Conservation (phyloP, 2,113 vertebrate species). For the Aramus guarauna region DNA sequence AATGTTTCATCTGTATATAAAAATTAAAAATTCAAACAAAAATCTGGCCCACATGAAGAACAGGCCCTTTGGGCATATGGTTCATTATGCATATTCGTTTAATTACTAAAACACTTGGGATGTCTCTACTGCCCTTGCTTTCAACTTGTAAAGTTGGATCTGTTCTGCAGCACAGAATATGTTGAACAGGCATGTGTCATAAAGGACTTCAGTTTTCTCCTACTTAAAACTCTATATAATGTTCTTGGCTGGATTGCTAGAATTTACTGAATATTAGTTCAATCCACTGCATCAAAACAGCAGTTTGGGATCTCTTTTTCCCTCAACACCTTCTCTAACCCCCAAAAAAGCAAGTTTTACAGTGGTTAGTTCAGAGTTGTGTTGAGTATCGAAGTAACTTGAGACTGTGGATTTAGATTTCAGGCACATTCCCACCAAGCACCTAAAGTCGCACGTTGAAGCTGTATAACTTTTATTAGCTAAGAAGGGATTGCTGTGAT, state of each 20-base stretch:
- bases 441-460: slow-evolving; percentile 14
- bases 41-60: slow-evolving; percentile 84
- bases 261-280: slow-evolving; percentile 73
- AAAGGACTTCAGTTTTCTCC: slow-evolving; percentile 53
- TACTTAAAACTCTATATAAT: not conserved
- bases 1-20: slow-evolving; percentile 83
- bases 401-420: slow-evolving; percentile 59
- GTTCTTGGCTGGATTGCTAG: slow-evolving; percentile 72
- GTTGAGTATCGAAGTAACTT: not conserved
- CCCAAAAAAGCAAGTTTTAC: slow-evolving; percentile 60
- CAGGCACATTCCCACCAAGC: slow-evolving; percentile 41
- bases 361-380: slow-evolving; percentile 9
- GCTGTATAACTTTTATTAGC: slow-evolving; percentile 69
- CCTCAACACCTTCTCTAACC: slow-evolving; percentile 28
- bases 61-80: slow-evolving; percentile 85
- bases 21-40: slow-evolving; percentile 89
- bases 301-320: not conserved
- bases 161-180: slow-evolving; percentile 68
- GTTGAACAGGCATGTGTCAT: slow-evolving; percentile 63
- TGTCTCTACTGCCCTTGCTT: slow-evolving; percentile 82
- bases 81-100: slow-evolving; percentile 88
- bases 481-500: slow-evolving; percentile 44
- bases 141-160: slow-evolving; percentile 81
- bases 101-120: slow-evolving; percentile 86
- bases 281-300: slow-evolving; percentile 58